Percentiles rank a stretch among this genome's conserved stretches.
phyloP scores from a whole-genome alignment of 1,140 invertebrate species.

The Aplysia californica region DNA sequence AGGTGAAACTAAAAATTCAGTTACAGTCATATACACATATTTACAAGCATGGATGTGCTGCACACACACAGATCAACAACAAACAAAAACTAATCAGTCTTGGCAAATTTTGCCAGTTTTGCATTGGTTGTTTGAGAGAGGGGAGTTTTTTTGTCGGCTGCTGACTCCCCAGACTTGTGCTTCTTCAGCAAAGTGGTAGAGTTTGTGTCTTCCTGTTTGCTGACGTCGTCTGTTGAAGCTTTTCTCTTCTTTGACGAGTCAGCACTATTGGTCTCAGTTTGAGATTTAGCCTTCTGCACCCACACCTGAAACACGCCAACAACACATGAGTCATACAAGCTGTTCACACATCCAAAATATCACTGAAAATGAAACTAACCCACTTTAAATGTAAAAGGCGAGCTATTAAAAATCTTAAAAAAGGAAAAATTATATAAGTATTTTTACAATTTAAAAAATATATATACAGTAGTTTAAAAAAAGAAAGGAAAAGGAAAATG shows the following conservation, averaged over 20 bases:
- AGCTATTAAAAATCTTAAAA: no score
- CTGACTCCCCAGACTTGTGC: no score
- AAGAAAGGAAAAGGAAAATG: not conserved
- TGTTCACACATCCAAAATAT: not conserved
- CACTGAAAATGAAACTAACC: not conserved
- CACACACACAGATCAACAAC: no score
- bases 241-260: conserved; percentile 5
- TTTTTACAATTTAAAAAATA: not conserved
- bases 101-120: conserved; percentile 25
- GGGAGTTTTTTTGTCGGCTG: not conserved
- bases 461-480: not conserved
- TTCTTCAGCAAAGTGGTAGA: no score
- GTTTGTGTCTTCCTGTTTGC: not conserved
- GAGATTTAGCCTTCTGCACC: conserved; percentile 18
- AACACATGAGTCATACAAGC: not conserved
- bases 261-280: not conserved
- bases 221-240: not conserved
- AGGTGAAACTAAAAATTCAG: no score
- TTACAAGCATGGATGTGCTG: no score
- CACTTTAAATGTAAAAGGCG: no score
- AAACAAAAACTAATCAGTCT: conserved; percentile 7
- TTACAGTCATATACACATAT: no score
- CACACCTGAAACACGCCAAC: conserved; percentile 13
- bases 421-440: not conserved
- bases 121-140: conserved; percentile 15